Base-by-base conservation (phyloP, 2,888 invertebrate species). In the Dioctria rufipes region DNA sequence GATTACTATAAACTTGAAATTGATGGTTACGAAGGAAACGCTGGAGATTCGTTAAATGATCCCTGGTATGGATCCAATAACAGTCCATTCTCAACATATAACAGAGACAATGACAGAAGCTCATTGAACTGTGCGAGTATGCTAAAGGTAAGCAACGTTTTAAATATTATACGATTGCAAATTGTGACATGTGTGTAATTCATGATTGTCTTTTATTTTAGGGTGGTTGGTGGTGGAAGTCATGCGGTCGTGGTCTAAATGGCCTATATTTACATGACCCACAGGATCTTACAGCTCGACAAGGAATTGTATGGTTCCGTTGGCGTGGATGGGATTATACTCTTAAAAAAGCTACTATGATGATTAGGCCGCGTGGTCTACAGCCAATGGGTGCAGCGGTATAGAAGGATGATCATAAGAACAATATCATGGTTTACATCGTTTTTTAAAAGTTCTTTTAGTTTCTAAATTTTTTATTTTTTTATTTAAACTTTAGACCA, bases 291-390 rank as follows among this genome's bases (percentile, higher is more conserved):
- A 96, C 96, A 67, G 96, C 96, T 81, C 92, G 96, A 87, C 96
- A 96, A 93, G 96, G 96, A 83, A 96, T 97, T 85, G 96, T 97
- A 5, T 97, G 96, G 96, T 97, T 96, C 93, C 94, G 96, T 86
- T 97, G 96, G 96, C 93, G 96, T 89, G 96, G 97, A 79, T 97
- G 97, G 96, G 96, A 96, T 89, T 97, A 97, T 90, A 96, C 96
- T 25, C 90, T 97, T 83, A 96, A 96, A 89, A 93, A 93, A 85
- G 95, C 97, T 2, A 93, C 93, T 81, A 96, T 97, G 96, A 96
- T 96, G 96, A 97, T 97, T 87, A 94, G 95, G 87, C 96, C 96
- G 58, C 85, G 88, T 39, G 86, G 86, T 81, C 88, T 87, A 5
- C 88, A 87, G 81, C 86, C 87, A 39, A 78, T 77, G 60, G 75